Evolutionary conservation across 2,113 vertebrate species (phyloP).

Genomic region (Cervus canadensis): DNA sequence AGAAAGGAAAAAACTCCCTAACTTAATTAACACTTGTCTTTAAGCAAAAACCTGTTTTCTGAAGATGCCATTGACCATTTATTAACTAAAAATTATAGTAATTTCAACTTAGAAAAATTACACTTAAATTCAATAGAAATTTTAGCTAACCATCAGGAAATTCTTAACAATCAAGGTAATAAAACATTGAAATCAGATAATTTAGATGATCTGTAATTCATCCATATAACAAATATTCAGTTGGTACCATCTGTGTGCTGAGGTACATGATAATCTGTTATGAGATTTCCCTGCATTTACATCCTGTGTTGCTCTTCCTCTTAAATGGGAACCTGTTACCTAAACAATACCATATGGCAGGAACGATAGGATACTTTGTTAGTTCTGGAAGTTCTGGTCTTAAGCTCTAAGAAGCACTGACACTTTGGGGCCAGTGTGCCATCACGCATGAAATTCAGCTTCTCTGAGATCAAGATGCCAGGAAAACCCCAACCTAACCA

Average conservation of each 20-base stretch:
- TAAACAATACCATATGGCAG: background rate
- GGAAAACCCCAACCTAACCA: background rate
- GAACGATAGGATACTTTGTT: background rate
- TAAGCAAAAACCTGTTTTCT: background rate
- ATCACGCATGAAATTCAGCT: background rate
- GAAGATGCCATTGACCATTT: background rate
- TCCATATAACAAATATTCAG: background rate
- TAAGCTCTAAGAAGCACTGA: background rate
- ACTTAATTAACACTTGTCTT: slow-evolving; percentile 13
- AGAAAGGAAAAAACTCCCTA: background rate
- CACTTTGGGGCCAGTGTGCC: background rate
- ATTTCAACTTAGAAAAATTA: slow-evolving; percentile 13
- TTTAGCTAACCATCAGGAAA: background rate
- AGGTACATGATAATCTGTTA: background rate
- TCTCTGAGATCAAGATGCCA: background rate
- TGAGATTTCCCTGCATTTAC: background rate
- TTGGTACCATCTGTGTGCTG: background rate
- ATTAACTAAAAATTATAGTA: background rate
- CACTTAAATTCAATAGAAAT: background rate
- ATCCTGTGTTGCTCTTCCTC: background rate
- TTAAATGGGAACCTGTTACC: background rate
- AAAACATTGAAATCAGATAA: background rate
- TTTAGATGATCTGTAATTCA: background rate
- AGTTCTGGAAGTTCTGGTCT: background rate
- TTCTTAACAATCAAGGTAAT: background rate